Evolutionary conservation across 2,113 vertebrate genomes (phyloP).

Genomic region (Lutjanus erythropterus): DNA sequence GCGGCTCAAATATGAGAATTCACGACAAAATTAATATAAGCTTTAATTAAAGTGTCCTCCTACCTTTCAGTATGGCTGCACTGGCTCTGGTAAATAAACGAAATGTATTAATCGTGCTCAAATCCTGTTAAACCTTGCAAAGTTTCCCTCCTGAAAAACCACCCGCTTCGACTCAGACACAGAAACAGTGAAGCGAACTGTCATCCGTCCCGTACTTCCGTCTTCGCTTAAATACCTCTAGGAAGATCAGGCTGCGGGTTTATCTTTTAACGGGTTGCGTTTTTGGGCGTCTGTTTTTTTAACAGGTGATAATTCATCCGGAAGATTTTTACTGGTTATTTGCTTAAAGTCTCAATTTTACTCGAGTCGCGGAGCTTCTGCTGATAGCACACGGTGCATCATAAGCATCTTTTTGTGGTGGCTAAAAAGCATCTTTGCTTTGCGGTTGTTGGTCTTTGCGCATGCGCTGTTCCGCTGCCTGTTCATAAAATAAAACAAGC

Average conservation of each 20-base stretch:
- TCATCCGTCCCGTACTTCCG: slow-evolving; percentile 69
- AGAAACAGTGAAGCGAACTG: slow-evolving; percentile 42
- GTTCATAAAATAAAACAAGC: neutral
- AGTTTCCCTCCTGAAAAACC: slow-evolving; percentile 90
- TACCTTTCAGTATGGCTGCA: slow-evolving; percentile 81
- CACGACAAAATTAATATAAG: slow-evolving; percentile 19
- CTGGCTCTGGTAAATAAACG: slow-evolving; percentile 70
- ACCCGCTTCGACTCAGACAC: slow-evolving; percentile 82
- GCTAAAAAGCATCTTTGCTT: neutral
- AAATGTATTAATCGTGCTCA: slow-evolving; percentile 75
- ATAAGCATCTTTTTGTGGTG: neutral
- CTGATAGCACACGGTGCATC: neutral
- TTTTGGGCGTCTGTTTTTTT: neutral
- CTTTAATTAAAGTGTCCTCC: slow-evolving; percentile 14
- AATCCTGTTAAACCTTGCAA: slow-evolving; percentile 85
- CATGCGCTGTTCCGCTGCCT: neutral
- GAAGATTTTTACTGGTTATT: rapidly evolving
- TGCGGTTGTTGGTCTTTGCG: neutral
- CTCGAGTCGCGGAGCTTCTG: neutral
- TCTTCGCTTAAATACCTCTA: slow-evolving; percentile 61
- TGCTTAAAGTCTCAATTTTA: neutral
- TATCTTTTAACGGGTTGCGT: neutral
- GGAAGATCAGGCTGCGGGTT: slow-evolving; percentile 1
- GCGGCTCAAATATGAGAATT: slow-evolving; percentile 63
- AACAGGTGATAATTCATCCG: neutral